Evolutionary conservation across 53 echinoderm and acorn worm genomes (phyloP).

Genomic region (Mesocentrotus franciscanus): DNA sequence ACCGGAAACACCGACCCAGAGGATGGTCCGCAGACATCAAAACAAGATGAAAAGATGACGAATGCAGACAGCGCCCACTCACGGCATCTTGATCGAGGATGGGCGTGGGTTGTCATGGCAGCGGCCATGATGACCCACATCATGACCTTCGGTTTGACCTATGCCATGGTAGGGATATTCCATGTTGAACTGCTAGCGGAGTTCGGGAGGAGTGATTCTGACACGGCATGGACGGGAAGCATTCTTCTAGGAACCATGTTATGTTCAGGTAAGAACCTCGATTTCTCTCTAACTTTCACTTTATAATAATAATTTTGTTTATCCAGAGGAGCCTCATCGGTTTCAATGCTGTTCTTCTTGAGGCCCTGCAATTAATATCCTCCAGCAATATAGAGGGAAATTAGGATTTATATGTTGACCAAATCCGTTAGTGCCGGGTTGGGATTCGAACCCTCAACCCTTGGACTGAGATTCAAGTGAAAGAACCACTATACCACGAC

Average conservation of each 20-base stretch:
- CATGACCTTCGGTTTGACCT: slow-evolving; percentile 85
- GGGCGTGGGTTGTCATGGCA: slow-evolving; percentile 94
- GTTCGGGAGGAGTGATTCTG: slow-evolving; percentile 78
- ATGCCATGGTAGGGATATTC: slow-evolving; percentile 87
- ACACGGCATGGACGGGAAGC: slow-evolving; percentile 89
- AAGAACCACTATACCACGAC: too few relatives aligned
- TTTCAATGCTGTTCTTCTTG: too few relatives aligned
- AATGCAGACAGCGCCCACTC: slow-evolving; percentile 18
- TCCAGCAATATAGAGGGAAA: neutral
- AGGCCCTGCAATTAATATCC: neutral
- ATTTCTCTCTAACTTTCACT: neutral
- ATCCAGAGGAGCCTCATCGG: too few relatives aligned
- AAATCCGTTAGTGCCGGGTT: too few relatives aligned
- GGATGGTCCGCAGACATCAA: neutral
- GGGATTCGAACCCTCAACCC: too few relatives aligned
- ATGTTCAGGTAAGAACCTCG: slow-evolving; percentile 75
- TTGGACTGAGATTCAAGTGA: too few relatives aligned
- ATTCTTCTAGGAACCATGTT: slow-evolving; percentile 92
- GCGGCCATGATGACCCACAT: slow-evolving; percentile 93
- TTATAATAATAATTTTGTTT: neutral
- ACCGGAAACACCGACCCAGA: neutral
- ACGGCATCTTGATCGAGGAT: slow-evolving; percentile 83
- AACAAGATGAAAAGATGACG: neutral
- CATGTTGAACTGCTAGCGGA: slow-evolving; percentile 86
- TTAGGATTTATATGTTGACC: neutral